phyloP scores from a whole-genome alignment of 2,888 invertebrate genomes.

The Volucella zonaria region DNA sequence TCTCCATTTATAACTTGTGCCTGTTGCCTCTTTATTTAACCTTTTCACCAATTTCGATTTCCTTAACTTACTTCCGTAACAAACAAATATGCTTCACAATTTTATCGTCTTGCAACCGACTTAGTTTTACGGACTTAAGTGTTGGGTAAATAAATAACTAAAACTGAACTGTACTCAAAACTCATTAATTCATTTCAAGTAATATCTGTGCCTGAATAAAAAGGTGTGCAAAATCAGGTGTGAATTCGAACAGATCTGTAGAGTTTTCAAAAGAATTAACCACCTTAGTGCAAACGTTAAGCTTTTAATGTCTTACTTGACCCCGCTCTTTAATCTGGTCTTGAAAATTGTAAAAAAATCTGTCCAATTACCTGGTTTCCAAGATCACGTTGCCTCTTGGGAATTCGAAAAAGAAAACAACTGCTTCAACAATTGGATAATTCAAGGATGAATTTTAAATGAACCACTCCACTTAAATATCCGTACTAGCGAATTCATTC shows the following conservation, averaged over 20 bases:
- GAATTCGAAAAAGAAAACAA: conserved; percentile 32
- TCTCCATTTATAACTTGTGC: too few relatives aligned
- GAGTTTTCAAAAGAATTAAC: conserved; percentile 7
- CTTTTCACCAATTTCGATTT: not conserved
- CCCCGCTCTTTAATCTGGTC: conserved; percentile 2
- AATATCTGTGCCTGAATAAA: not conserved
- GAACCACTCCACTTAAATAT: not conserved
- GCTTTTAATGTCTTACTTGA: conserved; percentile 20
- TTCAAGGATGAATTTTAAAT: conserved; percentile 51
- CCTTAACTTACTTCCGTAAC: conserved; percentile 1
- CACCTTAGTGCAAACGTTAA: not conserved
- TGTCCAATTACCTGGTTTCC: conserved; percentile 28
- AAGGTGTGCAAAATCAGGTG: conserved; percentile 19
- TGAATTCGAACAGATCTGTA: conserved; percentile 8
- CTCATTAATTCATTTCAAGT: conserved; percentile 6
- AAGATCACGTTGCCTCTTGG: conserved; percentile 37
- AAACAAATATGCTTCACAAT: conserved; percentile 2
- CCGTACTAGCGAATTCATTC: not conserved
- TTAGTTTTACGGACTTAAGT: conserved; percentile 1
- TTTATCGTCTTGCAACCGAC: not conserved
- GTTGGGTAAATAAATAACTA: conserved; percentile 20
- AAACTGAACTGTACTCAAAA: not conserved
- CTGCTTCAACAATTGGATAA: conserved; percentile 22
- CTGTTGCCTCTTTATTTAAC: not conserved
- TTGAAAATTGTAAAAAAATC: conserved; percentile 23